Evolutionary conservation across 2,113 vertebrate species (phyloP).

Genomic region (Cinclus cinclus): DNA sequence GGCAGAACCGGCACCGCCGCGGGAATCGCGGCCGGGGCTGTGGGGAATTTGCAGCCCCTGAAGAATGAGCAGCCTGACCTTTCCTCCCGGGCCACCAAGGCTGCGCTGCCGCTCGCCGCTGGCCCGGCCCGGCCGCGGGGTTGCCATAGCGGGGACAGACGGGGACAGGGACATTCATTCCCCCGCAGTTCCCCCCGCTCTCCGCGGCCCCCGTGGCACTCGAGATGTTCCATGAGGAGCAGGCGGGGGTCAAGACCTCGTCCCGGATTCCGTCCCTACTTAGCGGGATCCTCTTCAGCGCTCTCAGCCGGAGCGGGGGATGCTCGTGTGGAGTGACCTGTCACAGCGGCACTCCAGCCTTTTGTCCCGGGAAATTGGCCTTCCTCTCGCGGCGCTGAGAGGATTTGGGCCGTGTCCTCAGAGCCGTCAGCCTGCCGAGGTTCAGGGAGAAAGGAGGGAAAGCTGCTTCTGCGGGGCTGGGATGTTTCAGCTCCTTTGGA

Average conservation of each 20-base stretch:
- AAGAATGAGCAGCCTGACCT: background rate
- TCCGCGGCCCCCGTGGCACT: background rate
- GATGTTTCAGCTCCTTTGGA: too few species aligned
- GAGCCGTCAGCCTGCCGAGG: background rate
- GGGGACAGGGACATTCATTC: background rate
- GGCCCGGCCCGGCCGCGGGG: background rate
- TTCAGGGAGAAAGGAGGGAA: background rate
- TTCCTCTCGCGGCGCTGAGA: slow-evolving; percentile 47
- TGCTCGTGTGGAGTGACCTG: slow-evolving; percentile 64
- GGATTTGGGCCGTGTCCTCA: background rate
- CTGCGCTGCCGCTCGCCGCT: background rate
- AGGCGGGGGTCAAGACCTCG: slow-evolving; percentile 41
- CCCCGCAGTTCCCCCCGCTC: background rate
- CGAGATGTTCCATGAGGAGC: background rate
- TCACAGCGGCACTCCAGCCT: slow-evolving; percentile 67
- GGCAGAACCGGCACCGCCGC: too few species aligned
- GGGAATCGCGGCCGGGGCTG: background rate
- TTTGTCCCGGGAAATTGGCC: slow-evolving; percentile 68
- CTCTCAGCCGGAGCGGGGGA: background rate
- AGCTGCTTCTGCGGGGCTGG: background rate
- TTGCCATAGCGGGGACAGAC: background rate
- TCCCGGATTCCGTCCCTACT: slow-evolving; percentile 37
- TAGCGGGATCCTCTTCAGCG: slow-evolving; percentile 18
- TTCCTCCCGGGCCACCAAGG: background rate
- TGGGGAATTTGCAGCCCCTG: background rate